Evolutionary conservation across 23 tunicate species (phyloP).

Genomic region (Ascidia mentula): DNA sequence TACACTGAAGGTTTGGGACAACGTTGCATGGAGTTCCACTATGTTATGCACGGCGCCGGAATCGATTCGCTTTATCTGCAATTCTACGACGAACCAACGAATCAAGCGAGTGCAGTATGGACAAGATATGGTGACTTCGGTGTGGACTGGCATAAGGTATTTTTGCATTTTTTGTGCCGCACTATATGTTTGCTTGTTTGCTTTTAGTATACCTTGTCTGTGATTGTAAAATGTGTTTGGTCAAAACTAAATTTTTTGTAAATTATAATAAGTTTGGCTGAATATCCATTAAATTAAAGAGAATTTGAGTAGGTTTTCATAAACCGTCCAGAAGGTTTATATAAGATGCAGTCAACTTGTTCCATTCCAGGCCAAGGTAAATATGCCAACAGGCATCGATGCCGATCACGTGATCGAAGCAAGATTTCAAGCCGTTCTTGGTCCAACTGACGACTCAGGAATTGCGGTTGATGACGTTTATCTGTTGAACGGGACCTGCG

Average conservation of each 20-base stretch:
- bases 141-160: conserved; percentile 76
- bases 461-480: conserved; percentile 63
- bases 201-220: no score
- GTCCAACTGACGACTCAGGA: conserved; percentile 46
- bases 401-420: conserved; percentile 16
- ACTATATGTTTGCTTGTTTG: no score
- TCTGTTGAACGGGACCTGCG: conserved; percentile 50
- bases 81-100: conserved; percentile 1
- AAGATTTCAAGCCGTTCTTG: conserved; percentile 41
- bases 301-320: no score
- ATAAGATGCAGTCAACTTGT: no score
- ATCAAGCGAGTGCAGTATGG: conserved; percentile 31
- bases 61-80: conserved; percentile 37
- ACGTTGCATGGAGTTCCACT: conserved; percentile 54
- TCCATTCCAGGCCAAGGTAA: conserved; percentile 41
- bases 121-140: conserved; percentile 52
- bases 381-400: conserved; percentile 36
- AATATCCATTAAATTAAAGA: no score
- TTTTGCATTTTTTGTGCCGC: no score
- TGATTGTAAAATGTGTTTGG: no score
- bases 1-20: conserved; percentile 35
- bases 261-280: no score
- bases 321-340: no score
- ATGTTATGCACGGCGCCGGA: conserved; percentile 55
- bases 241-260: no score